Base-by-base conservation (phyloP, 2,888 invertebrate genomes). In the Stratiomys singularior region DNA sequence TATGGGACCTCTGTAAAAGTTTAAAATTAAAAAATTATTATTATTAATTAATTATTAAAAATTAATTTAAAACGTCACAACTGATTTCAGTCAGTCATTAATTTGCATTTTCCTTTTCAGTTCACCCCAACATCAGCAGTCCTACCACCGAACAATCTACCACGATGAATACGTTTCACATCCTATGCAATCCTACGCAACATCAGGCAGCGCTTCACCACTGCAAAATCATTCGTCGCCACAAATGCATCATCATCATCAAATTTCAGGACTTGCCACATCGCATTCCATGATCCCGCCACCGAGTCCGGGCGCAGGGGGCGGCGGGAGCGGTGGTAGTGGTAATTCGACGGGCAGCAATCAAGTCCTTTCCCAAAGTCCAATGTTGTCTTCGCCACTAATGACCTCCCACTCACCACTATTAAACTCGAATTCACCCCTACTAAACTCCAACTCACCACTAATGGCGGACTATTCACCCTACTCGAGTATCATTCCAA, bases 381-480 rank as follows among this genome's bases (percentile, higher is more conserved):
- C 82, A 18, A 81, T 83, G 82, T 47, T 82, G 66, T 78, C 82
- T 37, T 82, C 82, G 64, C 82, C 83, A 9, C 84, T 85, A 37
- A 82, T 86, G 79, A 81, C 83, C 25, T 83, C 85, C 4, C 83
- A 83, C 64, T 83, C 84, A 15, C 83, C 86, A 1, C 78, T 87
- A 46, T 81, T 87, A 25, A 84, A 83, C 79, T 84, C 85, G 18
- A 86, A 84, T 78, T 83, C 86, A 77, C 84, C 85, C 18, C 76
- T 86, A 30, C 80, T 86, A 69, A 83, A 83, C 1, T 83, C 84
- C 47, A 83, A 84, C 64, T 81, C 83, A 47, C 83, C 86, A 25
- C 82, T 86, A 80, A 80, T 86, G 27, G 84, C 85, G 37, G 87
- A 87, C 81, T 87, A 87, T 81, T 83, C 87, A 28, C 82, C 86